Base-by-base conservation (phyloP, 2,797 vertebrate genomes). In the Gorsachius magnificus region DNA sequence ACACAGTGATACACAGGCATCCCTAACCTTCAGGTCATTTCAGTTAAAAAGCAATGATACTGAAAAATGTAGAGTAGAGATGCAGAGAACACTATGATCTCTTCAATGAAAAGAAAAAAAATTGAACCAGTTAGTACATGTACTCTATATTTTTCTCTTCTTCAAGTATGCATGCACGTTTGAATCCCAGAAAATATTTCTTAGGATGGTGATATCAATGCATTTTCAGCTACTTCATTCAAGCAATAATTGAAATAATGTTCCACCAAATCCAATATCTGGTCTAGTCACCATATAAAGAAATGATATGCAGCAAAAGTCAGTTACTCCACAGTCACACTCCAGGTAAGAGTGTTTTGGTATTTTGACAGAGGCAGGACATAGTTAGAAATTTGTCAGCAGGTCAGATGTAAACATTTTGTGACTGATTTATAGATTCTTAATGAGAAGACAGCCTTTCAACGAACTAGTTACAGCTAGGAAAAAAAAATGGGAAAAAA, bases 401-500 rank as follows among this genome's bases (percentile, higher is more conserved):
- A 69, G 11, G 58, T 56, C 35, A 77, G 13, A 66, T 29, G 17
- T 50, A 74, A 87, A 50, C 5, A 57, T 71, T 77, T 84, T 69
- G 35, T 79, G 38, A 72, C 13, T 69, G n/a, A 83, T 89, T 56
- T 81, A 84, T 12, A 72, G 69, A 66, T 48, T 66, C 54, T 45
- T 72, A 83, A 63, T 29, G 8, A 78, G 12, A 91, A 89, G 33
- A 64, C 11, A 79, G 33, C 4, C 31, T 76, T 68, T 45, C 3
- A 5, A 60, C 68, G 11, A 93, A 58, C 21, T 74, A 86, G 17
- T 38, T 66, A 60, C 10, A 33, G 25, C 19, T 29, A 53, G 10
- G 7, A 1, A 74, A 51, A 64, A 31, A 78, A 19, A 3, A 9
- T 5, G 12, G 0, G 6, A 22, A 6, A 13, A 6, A 4, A n/a